Conservation (phyloP, 1,140 invertebrate species). For the Drosophila insularis region DNA sequence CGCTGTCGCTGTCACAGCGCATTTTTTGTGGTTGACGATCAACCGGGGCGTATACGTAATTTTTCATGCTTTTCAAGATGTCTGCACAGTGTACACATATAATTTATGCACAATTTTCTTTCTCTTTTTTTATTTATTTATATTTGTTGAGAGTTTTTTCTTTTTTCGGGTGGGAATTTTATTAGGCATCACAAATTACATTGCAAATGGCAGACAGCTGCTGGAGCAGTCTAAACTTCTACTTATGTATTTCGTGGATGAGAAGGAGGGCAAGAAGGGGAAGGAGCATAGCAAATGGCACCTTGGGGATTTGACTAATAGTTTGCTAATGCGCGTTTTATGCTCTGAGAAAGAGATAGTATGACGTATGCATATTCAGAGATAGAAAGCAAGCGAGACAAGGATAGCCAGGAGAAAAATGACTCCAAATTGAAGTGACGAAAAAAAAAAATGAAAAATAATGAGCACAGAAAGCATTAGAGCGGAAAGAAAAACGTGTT, state of each 20-base stretch:
- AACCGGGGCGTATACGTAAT: constrained; percentile 52
- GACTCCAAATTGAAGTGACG: constrained; percentile 18
- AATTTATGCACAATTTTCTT: constrained; percentile 48
- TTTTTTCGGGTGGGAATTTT: constrained; percentile 33
- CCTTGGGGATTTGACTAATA: constrained; percentile 58
- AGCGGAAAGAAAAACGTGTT: constrained; percentile 16
- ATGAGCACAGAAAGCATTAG: constrained; percentile 7
- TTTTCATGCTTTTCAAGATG: constrained; percentile 47
- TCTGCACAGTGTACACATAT: constrained; percentile 27
- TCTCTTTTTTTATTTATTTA: constrained; percentile 40
- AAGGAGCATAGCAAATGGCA: constrained; percentile 36
- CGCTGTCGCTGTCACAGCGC: constrained; percentile 17
- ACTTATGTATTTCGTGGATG: background rate
- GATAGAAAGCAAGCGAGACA: constrained; percentile 18
- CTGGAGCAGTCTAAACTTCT: constrained; percentile 7
- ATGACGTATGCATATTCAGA: background rate
- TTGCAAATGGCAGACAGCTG: constrained; percentile 50
- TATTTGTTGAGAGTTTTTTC: constrained; percentile 46
- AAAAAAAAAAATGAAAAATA: constrained; percentile 10
- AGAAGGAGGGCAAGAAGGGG: background rate
- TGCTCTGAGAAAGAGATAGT: constrained; percentile 32
- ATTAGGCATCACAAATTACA: constrained; percentile 60
- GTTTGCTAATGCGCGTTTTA: constrained; percentile 64
- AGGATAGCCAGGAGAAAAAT: constrained; percentile 2
- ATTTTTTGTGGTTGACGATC: constrained; percentile 13